phyloP scores from a whole-genome alignment of 2,888 invertebrate genomes.

The Meteorus cinctellus region DNA sequence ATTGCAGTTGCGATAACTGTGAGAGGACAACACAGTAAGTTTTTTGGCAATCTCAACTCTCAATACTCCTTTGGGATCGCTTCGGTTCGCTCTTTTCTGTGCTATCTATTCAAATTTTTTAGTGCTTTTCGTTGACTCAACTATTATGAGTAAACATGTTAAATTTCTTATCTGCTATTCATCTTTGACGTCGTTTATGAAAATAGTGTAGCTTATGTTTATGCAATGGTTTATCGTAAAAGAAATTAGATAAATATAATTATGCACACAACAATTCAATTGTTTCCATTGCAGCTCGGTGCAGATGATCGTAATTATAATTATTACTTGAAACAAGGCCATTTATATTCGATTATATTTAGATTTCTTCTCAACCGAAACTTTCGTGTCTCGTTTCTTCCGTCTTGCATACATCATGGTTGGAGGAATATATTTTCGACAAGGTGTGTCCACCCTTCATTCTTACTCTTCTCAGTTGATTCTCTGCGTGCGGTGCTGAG shows the following conservation, averaged over 20 bases:
- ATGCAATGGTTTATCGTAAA: background rate
- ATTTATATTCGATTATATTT: constrained; percentile 9
- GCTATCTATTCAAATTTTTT: background rate
- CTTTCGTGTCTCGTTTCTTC: background rate
- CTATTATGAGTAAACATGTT: background rate
- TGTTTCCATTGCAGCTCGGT: background rate
- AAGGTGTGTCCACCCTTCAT: constrained; percentile 33
- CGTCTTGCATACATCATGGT: background rate
- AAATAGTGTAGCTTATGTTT: background rate
- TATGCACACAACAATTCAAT: background rate
- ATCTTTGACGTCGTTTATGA: background rate
- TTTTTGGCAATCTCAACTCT: constrained; percentile 46
- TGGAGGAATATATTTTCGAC: constrained; percentile 19
- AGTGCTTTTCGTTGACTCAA: background rate
- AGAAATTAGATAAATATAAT: background rate
- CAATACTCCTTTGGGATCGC: constrained; percentile 42
- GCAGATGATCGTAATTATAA: background rate
- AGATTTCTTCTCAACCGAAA: background rate
- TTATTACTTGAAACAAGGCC: background rate
- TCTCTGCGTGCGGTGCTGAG: constrained; percentile 48
- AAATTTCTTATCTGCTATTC: background rate
- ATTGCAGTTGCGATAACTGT: constrained; percentile 3
- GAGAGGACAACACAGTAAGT: constrained; percentile 37
- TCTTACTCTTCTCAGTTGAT: background rate
- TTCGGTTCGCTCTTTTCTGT: background rate